A percentile compares a stretch with the other conserved stretches of the same genome.
Evolutionary conservation across 2,888 invertebrate genomes (phyloP).

Genomic region (Creontiades dilutus): DNA sequence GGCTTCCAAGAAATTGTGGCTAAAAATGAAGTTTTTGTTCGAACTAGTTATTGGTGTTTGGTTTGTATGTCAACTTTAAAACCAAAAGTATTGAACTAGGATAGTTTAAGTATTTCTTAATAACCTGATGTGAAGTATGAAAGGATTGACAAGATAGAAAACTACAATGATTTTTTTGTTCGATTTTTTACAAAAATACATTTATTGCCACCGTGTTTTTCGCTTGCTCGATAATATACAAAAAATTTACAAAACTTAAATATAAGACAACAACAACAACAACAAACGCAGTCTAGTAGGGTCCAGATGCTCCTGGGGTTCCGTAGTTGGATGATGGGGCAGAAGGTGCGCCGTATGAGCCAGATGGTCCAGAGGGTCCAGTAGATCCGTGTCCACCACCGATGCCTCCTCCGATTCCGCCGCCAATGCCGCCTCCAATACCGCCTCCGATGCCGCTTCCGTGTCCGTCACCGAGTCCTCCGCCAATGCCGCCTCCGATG

Average conservation of each 20-base stretch:
- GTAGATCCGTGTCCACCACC: conserved; percentile 70
- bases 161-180: conserved; percentile 39
- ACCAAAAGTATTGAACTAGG: too few relatives aligned
- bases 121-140: too few relatives aligned
- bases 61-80: too few relatives aligned
- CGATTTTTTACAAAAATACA: conserved; percentile 76
- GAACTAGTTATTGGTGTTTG: too few relatives aligned
- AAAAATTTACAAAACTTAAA: conserved; percentile 72
- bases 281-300: conserved; percentile 75
- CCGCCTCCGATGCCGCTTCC: conserved; percentile 68
- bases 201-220: conserved; percentile 76
- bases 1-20: too few relatives aligned
- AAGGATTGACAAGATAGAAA: background rate
- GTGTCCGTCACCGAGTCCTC: conserved; percentile 69
- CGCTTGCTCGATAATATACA: conserved; percentile 72
- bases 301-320: conserved; percentile 76
- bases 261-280: conserved; percentile 35
- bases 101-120: too few relatives aligned
- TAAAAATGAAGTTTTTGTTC: too few relatives aligned
- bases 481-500: conserved; percentile 77
- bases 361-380: conserved; percentile 73
- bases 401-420: conserved; percentile 66
- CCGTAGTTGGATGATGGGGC: conserved; percentile 76
- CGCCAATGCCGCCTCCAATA: conserved; percentile 60
- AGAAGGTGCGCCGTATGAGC: conserved; percentile 76